Percentiles rank a stretch among this genome's conserved stretches.
Conservation (phyloP, 2,113 vertebrate species). For the Excalfactoria chinensis region DNA sequence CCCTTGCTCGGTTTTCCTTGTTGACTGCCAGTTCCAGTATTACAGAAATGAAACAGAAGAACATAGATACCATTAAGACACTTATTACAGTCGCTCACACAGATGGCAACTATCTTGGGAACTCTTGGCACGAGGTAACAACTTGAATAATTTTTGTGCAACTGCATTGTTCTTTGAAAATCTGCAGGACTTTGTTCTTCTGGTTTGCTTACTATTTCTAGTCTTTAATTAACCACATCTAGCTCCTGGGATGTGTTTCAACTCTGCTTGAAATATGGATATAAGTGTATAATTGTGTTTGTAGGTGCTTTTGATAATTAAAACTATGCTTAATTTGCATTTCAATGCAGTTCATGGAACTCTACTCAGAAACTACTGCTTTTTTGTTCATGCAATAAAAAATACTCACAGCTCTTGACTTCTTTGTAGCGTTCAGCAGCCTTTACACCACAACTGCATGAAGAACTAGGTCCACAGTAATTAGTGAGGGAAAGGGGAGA, state of each 20-base stretch:
- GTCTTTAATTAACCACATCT: neutral
- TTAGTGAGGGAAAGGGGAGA: neutral
- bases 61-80: slow-evolving; percentile 98
- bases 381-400: neutral
- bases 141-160: neutral
- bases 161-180: neutral
- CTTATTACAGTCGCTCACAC: slow-evolving; percentile 98
- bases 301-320: neutral
- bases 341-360: neutral
- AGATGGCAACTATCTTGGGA: slow-evolving; percentile 96
- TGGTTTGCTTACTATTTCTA: neutral
- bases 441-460: neutral
- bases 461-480: neutral
- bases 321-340: neutral
- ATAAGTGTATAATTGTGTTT: neutral
- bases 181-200: neutral
- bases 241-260: neutral
- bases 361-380: neutral
- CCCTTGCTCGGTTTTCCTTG: slow-evolving; percentile 94
- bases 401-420: neutral
- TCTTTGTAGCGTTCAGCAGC: neutral
- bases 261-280: neutral
- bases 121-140: slow-evolving; percentile 96
- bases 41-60: slow-evolving; percentile 99
- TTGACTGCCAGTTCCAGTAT: slow-evolving; percentile 98